These are phyloP conservation scores for Labia minor DNA, from an alignment of 2,888 invertebrate species.

Conservation along the genomic window DNA sequence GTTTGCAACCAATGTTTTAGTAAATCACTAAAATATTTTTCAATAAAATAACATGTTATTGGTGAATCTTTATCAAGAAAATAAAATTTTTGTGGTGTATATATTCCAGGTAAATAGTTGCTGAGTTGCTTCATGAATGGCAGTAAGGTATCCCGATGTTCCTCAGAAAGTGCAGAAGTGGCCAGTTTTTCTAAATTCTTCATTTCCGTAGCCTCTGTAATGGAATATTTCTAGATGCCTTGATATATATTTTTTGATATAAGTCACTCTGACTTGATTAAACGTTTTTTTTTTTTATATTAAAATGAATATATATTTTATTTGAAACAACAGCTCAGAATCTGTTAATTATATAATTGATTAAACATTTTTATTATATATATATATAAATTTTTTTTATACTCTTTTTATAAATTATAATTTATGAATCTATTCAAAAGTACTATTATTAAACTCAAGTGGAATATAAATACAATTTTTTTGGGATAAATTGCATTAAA, in stretches of 20 bases:
- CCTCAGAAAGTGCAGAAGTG: slow-evolving; percentile 36
- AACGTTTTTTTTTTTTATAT: too few species aligned
- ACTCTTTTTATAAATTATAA: too few species aligned
- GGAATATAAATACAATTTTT: too few species aligned
- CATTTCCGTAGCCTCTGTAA: slow-evolving; percentile 31
- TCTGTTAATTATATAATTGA: too few species aligned
- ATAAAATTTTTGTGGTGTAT: slow-evolving; percentile 55
- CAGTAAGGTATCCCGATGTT: not conserved
- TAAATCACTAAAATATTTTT: not conserved
- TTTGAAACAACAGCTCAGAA: slow-evolving; percentile 20
- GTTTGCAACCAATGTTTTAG: not conserved
- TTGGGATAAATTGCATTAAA: too few species aligned
- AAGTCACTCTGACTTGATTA: not conserved
- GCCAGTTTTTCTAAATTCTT: slow-evolving; percentile 35
- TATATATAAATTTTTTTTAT: too few species aligned
- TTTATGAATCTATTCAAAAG: too few species aligned
- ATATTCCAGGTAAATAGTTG: slow-evolving; percentile 43
- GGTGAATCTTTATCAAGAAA: slow-evolving; percentile 39
- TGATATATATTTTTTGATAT: not conserved
- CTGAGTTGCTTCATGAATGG: slow-evolving; percentile 32
- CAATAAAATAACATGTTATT: not conserved
- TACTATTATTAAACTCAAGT: too few species aligned
- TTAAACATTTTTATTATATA: too few species aligned
- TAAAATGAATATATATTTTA: too few species aligned
- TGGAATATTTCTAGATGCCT: slow-evolving; percentile 25